Conservation (phyloP, 2,113 vertebrate genomes). For the Deroptyus accipitrinus region DNA sequence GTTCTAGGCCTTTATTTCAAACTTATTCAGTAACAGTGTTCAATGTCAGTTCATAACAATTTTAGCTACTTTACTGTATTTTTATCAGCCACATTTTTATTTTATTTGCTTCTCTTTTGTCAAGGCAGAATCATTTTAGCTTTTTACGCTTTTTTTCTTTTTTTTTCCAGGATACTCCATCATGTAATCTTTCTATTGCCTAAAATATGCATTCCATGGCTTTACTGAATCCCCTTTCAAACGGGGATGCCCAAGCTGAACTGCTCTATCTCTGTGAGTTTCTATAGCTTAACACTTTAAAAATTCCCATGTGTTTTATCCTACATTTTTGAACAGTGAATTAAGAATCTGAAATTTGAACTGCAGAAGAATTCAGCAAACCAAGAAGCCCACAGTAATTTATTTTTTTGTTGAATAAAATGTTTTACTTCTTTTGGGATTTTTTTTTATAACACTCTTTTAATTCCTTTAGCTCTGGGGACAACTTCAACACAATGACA, state of each 20-base stretch:
- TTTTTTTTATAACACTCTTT: background rate
- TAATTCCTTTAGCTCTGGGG: background rate
- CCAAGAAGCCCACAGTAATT: background rate
- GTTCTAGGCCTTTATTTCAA: background rate
- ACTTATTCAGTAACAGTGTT: background rate
- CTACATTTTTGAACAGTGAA: background rate
- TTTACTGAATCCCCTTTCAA: background rate
- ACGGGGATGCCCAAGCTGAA: background rate
- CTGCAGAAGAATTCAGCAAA: background rate
- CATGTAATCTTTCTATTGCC: background rate
- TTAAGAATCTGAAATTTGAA: background rate
- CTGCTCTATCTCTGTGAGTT: background rate
- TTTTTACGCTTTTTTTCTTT: background rate
- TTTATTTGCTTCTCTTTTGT: background rate
- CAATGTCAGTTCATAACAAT: background rate
- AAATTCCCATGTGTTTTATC: background rate
- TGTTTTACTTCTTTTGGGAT: background rate
- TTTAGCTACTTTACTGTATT: background rate
- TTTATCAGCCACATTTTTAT: background rate
- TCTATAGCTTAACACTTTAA: background rate
- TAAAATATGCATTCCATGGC: background rate
- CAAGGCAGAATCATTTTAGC: background rate
- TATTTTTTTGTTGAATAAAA: background rate
- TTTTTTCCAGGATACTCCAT: background rate
- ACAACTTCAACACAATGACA: background rate